Conservation (phyloP, 53 echinoderm and acorn worm species). For the Henricia sp. region DNA sequence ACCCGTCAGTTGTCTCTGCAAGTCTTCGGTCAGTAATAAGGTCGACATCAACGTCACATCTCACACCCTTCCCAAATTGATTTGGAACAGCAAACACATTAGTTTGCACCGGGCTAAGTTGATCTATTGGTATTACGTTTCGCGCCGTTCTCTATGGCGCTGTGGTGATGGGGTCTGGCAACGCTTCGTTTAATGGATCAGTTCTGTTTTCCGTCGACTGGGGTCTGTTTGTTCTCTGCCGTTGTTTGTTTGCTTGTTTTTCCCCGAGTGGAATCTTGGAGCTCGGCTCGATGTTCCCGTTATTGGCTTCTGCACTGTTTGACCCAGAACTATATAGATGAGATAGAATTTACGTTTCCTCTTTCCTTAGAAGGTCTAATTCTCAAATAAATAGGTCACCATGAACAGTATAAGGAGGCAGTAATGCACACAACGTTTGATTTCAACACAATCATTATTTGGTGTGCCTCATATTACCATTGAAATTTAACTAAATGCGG, state of each 20-base stretch:
- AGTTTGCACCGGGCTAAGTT: slow-evolving; percentile 5
- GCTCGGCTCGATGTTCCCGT: neutral
- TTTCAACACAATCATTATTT: no score
- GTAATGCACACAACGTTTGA: no score
- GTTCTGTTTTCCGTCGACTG: neutral
- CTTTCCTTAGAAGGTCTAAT: no score
- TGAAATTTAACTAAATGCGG: no score
- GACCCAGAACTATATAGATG: neutral
- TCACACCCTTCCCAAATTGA: slow-evolving; percentile 8
- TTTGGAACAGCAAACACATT: slow-evolving; percentile 49
- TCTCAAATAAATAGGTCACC: no score
- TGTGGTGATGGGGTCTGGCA: neutral
- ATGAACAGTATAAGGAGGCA: no score
- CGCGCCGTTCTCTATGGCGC: neutral
- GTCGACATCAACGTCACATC: slow-evolving; percentile 6
- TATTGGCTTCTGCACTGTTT: neutral
- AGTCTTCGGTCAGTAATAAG: neutral
- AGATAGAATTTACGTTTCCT: no score
- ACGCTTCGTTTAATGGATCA: neutral
- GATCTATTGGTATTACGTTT: slow-evolving; percentile 10
- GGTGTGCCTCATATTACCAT: no score
- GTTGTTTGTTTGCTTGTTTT: slow-evolving; percentile 6
- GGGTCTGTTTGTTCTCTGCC: neutral
- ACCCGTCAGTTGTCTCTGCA: no score
- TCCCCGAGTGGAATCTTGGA: neutral